phyloP scores from a whole-genome alignment of 2,113 vertebrate genomes.

The Lepisosteus osseus region DNA sequence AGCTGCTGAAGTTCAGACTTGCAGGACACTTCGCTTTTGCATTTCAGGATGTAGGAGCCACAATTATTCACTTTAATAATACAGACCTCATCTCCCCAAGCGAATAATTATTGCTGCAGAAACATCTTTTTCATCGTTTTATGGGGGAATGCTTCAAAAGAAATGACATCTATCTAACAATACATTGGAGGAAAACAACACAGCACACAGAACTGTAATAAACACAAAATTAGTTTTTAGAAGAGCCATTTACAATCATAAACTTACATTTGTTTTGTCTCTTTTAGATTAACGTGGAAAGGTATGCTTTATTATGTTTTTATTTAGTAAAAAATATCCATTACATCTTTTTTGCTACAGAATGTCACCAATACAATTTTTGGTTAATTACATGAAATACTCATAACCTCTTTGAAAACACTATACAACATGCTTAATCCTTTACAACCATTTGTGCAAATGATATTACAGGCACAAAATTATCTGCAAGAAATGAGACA shows the following conservation, averaged over 20 bases:
- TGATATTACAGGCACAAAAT: no score
- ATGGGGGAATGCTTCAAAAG: background rate
- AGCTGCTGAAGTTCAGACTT: background rate
- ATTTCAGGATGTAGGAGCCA: background rate
- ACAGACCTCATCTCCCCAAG: background rate
- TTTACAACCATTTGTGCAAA: no score
- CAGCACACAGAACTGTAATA: background rate
- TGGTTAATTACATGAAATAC: no score
- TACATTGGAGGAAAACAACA: background rate
- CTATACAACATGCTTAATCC: no score
- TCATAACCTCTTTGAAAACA: no score
- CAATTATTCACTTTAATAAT: conserved; percentile 3
- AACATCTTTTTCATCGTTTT: conserved; percentile 1
- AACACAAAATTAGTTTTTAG: background rate
- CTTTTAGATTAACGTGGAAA: no score
- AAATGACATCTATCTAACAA: background rate
- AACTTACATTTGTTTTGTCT: no score
- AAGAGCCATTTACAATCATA: background rate
- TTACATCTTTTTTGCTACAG: no score
- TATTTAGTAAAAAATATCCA: no score
- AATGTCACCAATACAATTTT: no score
- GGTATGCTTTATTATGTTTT: no score
- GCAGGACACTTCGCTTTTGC: background rate
- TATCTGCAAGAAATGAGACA: no score
- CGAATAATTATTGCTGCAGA: background rate